Percentiles rank a stretch among this genome's conserved stretches.
These are phyloP conservation scores for Lanius collurio DNA, from an alignment of 2,113 vertebrate species.

Conservation along the genomic window DNA sequence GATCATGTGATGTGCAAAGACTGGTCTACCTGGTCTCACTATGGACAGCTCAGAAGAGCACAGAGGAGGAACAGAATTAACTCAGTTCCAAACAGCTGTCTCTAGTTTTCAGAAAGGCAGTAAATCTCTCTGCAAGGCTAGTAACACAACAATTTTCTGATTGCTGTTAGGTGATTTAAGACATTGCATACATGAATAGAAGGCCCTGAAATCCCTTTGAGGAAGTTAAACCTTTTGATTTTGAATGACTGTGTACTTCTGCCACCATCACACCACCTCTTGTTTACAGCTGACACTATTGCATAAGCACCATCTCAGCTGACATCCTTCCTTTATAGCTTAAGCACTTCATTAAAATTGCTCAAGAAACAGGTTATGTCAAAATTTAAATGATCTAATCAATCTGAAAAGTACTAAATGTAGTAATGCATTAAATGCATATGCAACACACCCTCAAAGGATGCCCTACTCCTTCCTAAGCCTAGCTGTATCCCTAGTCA, in stretches of 20 bases:
- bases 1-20: fast-evolving
- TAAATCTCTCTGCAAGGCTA: not conserved
- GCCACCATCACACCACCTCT: not conserved
- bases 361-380: not conserved
- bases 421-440: not conserved
- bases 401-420: not conserved
- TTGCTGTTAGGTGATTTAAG: not conserved
- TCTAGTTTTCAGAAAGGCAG: not conserved
- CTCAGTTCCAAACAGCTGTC: not conserved
- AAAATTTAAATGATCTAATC: not conserved
- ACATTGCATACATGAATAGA: not conserved
- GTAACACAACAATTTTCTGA: not conserved
- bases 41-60: not conserved
- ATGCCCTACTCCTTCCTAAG: not conserved
- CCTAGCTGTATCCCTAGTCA: not conserved
- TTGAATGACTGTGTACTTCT: not conserved
- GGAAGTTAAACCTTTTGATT: not conserved
- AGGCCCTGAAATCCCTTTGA: not conserved
- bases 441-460: not conserved
- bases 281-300: not conserved
- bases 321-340: not conserved
- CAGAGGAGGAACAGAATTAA: not conserved
- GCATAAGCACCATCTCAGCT: not conserved
- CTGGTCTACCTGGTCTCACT: not conserved
- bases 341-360: not conserved